Evolutionary conservation across 1,140 invertebrate genomes (phyloP).

Genomic region (Protaetia brevitarsis): DNA sequence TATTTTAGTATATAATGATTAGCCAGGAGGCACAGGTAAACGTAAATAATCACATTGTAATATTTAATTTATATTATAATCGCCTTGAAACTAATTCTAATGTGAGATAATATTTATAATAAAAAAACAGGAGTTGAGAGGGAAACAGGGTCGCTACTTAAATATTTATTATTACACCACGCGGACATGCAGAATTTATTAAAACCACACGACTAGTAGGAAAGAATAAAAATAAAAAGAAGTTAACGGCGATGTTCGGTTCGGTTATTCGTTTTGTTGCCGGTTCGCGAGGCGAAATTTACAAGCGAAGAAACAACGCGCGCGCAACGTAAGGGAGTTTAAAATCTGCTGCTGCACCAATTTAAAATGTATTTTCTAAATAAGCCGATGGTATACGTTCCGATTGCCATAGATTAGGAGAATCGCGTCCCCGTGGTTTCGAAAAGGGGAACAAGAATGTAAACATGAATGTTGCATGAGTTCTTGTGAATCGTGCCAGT

Average conservation of each 20-base stretch:
- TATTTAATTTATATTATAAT: no score
- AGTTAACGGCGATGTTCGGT: not conserved
- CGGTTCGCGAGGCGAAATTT: not conserved
- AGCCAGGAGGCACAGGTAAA: no score
- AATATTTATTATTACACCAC: not conserved
- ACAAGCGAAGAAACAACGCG: not conserved
- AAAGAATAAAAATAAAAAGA: not conserved
- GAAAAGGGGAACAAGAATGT: slow-evolving; percentile 21
- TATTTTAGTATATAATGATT: no score
- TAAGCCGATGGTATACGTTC: slow-evolving; percentile 20
- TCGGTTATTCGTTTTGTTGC: not conserved
- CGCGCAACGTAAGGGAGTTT: no score
- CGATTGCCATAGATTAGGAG: slow-evolving; percentile 22
- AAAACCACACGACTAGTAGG: not conserved
- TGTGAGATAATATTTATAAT: no score
- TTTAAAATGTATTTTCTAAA: slow-evolving; percentile 24
- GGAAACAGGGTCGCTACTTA: not conserved
- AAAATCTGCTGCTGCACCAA: slow-evolving; percentile 4
- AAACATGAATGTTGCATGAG: slow-evolving; percentile 24
- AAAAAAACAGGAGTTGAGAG: no score
- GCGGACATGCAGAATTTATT: not conserved
- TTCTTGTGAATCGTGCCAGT: slow-evolving; percentile 21
- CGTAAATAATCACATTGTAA: no score
- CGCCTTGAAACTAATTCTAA: no score
- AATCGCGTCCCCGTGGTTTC: not conserved